Percentiles rank a stretch among this genome's conserved stretches.
Evolutionary conservation across 2,113 vertebrate species (phyloP).

Genomic region (Orthonyx spaldingii): DNA sequence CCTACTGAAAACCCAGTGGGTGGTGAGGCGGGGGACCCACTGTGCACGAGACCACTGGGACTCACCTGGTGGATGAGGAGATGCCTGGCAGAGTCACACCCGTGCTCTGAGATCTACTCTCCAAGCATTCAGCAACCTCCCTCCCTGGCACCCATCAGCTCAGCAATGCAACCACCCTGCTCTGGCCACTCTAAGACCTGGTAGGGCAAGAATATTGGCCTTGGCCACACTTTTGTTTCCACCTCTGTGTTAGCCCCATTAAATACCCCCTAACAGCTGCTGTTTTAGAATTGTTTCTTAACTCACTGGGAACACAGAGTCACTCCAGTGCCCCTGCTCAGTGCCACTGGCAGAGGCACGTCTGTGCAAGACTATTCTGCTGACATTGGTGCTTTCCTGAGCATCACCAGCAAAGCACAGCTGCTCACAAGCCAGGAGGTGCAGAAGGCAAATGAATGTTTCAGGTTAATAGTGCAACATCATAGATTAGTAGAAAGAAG

Average conservation of each 20-base stretch:
- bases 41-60: rapidly evolving
- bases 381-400: background rate
- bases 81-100: rapidly evolving
- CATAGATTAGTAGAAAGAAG: background rate
- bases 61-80: background rate
- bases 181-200: background rate
- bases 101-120: background rate
- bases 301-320: rapidly evolving
- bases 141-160: too few relatives aligned
- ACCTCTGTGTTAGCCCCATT: background rate
- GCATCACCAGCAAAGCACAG: background rate
- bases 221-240: background rate
- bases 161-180: background rate
- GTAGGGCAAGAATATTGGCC: background rate
- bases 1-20: rapidly evolving
- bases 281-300: background rate
- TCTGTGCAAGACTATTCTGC: background rate
- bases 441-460: background rate
- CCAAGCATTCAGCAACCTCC: background rate
- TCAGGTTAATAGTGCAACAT: rapidly evolving
- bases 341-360: background rate
- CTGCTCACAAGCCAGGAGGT: background rate
- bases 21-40: rapidly evolving
- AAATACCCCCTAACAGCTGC: background rate
- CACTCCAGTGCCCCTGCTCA: background rate